Evolutionary conservation across 2,797 vertebrate genomes (phyloP).

Genomic region (Mormyrops boulengeri): DNA sequence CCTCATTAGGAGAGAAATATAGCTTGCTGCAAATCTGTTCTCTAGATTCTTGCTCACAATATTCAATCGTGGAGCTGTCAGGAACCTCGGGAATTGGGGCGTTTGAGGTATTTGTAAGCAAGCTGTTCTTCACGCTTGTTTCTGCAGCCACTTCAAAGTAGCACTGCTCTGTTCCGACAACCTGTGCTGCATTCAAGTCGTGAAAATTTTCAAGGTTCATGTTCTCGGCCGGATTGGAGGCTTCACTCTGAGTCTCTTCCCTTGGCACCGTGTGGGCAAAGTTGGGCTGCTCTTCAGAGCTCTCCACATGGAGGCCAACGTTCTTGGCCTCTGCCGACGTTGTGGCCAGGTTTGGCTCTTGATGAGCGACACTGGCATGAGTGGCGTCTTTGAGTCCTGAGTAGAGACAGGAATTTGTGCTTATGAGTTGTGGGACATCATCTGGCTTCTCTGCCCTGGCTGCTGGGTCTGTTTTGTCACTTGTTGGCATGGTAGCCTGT

Average conservation of each 20-base stretch:
- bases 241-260: conserved; percentile 34
- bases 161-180: conserved; percentile 26
- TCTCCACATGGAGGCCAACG: neutral
- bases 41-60: conserved; percentile 43
- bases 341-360: conserved; percentile 28
- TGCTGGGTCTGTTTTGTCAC: conserved; percentile 28
- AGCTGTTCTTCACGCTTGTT: conserved; percentile 17
- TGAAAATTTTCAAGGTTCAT: conserved; percentile 30
- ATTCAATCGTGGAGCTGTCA: conserved; percentile 38
- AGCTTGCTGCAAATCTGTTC: conserved; percentile 45
- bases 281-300: conserved; percentile 16
- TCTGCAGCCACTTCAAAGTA: conserved; percentile 30
- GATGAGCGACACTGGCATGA: conserved; percentile 29
- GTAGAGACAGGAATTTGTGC: conserved; percentile 48
- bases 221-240: conserved; percentile 32
- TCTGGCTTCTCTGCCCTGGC: conserved; percentile 39
- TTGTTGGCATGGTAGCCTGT: conserved; percentile 15
- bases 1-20: conserved; percentile 35
- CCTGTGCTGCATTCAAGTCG: conserved; percentile 27
- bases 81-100: conserved; percentile 38
- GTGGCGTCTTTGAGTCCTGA: conserved; percentile 52
- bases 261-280: neutral
- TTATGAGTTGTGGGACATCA: conserved; percentile 55
- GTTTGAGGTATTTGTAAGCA: conserved; percentile 40
- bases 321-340: conserved; percentile 20